A percentile compares a stretch with the other conserved stretches of the same genome.
Evolutionary conservation across 1,140 invertebrate genomes (phyloP).

Genomic region (Drosophila kepulauana): DNA sequence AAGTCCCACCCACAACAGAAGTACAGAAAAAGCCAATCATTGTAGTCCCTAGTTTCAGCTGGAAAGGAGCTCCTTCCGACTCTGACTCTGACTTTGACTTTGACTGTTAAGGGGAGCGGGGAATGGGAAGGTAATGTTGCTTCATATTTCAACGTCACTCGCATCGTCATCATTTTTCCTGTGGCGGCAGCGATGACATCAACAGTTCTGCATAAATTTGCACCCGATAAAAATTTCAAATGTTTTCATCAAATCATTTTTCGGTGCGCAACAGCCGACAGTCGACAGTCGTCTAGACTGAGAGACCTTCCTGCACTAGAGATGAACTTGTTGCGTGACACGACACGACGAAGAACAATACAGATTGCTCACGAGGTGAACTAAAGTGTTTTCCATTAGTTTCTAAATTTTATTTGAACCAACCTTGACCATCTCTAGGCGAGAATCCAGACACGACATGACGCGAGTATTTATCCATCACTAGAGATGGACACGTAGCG

Average conservation of each 20-base stretch:
- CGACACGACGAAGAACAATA: not conserved
- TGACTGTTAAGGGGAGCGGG: not conserved
- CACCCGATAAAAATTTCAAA: slow-evolving; percentile 84
- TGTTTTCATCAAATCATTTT: slow-evolving; percentile 84
- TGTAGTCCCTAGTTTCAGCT: slow-evolving; percentile 36
- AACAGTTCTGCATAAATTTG: slow-evolving; percentile 83
- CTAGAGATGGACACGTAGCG: slow-evolving; percentile 41
- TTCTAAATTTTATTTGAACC: too few species aligned
- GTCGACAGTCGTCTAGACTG: slow-evolving; percentile 1
- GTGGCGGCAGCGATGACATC: slow-evolving; percentile 73
- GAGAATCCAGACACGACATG: not conserved
- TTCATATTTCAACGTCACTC: slow-evolving; percentile 83
- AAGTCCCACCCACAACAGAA: not conserved
- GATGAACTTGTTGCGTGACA: slow-evolving; percentile 12
- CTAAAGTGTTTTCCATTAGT: too few species aligned
- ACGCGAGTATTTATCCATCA: slow-evolving; percentile 73
- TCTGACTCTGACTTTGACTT: not conserved
- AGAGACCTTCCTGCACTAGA: not conserved
- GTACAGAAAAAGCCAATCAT: slow-evolving; percentile 53
- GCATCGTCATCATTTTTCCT: slow-evolving; percentile 81
- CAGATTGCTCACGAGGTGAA: not conserved
- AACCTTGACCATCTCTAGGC: too few species aligned
- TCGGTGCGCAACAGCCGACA: slow-evolving; percentile 52
- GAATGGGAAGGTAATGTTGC: slow-evolving; percentile 65
- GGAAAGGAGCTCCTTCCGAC: not conserved